Evolutionary conservation across 2,888 invertebrate genomes (phyloP).

Genomic region (Erebia palarica): DNA sequence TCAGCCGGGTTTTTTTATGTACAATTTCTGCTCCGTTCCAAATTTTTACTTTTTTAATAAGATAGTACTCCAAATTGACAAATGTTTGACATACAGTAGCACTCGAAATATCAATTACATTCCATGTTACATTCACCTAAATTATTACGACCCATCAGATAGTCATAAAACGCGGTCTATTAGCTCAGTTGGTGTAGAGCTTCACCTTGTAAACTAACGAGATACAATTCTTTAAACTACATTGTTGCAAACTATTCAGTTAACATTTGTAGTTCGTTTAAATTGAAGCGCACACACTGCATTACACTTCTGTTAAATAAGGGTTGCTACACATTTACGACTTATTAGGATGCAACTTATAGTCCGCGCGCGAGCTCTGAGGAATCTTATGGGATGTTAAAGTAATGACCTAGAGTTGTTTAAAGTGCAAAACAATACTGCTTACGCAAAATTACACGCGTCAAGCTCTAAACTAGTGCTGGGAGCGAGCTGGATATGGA

Average conservation of each 20-base stretch:
- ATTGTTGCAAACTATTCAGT: conserved; percentile 17
- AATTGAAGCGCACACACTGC: not conserved
- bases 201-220: not conserved
- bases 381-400: too few relatives aligned
- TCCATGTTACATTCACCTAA: not conserved
- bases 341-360: not conserved
- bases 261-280: not conserved
- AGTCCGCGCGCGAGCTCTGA: too few relatives aligned
- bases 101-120: conserved; percentile 4
- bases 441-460: too few relatives aligned
- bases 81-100: not conserved
- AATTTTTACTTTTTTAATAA: too few relatives aligned
- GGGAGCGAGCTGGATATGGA: too few relatives aligned
- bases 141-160: not conserved
- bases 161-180: not conserved
- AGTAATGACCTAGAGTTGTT: too few relatives aligned
- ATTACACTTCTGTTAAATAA: not conserved
- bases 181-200: not conserved
- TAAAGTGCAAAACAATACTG: too few relatives aligned
- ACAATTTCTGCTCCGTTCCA: not conserved
- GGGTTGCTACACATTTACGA: conserved; percentile 7
- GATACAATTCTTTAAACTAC: conserved; percentile 12
- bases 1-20: too few relatives aligned
- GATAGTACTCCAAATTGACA: too few relatives aligned
- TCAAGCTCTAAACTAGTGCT: too few relatives aligned